Percentiles rank a stretch among this genome's conserved stretches.
Conservation (phyloP, 2,888 invertebrate genomes). For the Sisyra nigra region DNA sequence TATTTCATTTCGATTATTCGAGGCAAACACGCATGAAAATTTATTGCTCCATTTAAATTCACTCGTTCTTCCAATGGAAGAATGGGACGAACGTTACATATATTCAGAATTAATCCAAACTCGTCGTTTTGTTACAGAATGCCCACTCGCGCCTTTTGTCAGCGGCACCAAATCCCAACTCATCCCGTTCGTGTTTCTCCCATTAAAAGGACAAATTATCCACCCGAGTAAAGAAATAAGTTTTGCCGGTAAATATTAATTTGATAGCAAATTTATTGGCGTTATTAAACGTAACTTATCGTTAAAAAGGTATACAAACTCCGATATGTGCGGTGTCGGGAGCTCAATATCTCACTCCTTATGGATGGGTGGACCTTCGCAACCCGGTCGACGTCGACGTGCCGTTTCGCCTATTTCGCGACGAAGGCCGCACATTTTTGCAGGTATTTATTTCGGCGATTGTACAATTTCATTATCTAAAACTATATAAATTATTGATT, state of each 20-base stretch:
- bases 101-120: background rate
- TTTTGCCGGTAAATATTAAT: constrained; percentile 43
- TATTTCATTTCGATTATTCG: too few species aligned
- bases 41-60: too few species aligned
- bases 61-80: background rate
- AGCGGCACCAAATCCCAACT: constrained; percentile 52
- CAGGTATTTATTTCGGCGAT: constrained; percentile 36
- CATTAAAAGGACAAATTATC: constrained; percentile 72
- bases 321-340: constrained; percentile 77
- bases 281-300: too few species aligned
- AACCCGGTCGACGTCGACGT: constrained; percentile 62
- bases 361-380: constrained; percentile 65
- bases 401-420: constrained; percentile 65
- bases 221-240: constrained; percentile 77
- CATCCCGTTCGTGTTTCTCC: constrained; percentile 75
- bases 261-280: constrained; percentile 3
- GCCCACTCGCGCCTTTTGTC: constrained; percentile 62
- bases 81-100: constrained; percentile 5
- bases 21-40: too few species aligned
- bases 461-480: background rate
- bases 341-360: constrained; percentile 62
- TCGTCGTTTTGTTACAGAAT: constrained; percentile 40
- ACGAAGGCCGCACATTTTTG: constrained; percentile 66
- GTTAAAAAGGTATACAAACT: constrained; percentile 45
- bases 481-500: background rate